Base-by-base conservation (phyloP, 2,113 vertebrate genomes). In the Tapirus terrestris region DNA sequence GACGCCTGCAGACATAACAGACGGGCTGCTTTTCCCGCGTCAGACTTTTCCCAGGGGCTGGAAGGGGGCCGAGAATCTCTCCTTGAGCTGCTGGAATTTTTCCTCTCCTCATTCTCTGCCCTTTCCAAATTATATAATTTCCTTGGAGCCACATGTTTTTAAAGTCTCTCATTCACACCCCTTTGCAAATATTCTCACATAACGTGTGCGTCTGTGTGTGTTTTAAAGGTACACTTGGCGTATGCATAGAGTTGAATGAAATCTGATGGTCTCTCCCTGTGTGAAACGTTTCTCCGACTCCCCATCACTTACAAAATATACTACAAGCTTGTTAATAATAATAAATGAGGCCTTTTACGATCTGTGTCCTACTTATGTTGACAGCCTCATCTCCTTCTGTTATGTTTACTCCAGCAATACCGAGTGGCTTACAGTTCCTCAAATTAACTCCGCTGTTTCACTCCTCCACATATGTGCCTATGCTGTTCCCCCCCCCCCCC, bases 1-100 rank as follows among this genome's bases (percentile, higher is more conserved):
- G 89, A 87, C 21, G 67, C 80, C 95, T 70, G 87, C 96, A 98
- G 98, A 97, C 94, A 85, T n/a, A 97, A 92, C 97, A 95, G 89
- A 80, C 17, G 0, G n/a, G 39, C 81, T 6, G 89, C 95, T 83
- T 93, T 95, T 80, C 96, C 93, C 68, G 0, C 1, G 56, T 63
- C 72, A 0, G 73, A 45, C 92, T 92, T 90, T 87, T 82, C 96
- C 91, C 67, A 51, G 76, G 53, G 81, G 27, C 80, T 96, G 97
- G 93, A 89, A 85, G 58, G 27, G 56, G 67, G 91, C 96, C 61
- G 45, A 81, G 68, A 88, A 73, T 72, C 67, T 85, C 82, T 91
- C 53, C 85, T 60, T 7, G 25, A 89, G 91, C 61, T 1, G 7
- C 95, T 77, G 63, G 76, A 63, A 73, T 70, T 97, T 95, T 96